phyloP scores from a whole-genome alignment of 2,113 vertebrate species.

The Ancistrus triradiatus region DNA sequence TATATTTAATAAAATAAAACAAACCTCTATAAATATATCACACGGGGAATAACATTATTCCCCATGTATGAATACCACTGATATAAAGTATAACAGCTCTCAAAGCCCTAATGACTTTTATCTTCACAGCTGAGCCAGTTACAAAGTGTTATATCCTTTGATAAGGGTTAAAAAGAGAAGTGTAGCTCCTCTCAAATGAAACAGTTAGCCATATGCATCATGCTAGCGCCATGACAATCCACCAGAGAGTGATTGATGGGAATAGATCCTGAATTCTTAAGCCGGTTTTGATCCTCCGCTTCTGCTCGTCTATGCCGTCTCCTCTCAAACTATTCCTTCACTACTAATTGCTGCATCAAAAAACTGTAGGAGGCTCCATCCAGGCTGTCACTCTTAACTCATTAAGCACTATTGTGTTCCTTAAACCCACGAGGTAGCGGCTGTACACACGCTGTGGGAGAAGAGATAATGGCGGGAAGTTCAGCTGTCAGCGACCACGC shows the following conservation, averaged over 20 bases:
- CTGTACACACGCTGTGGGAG: slow-evolving; percentile 8
- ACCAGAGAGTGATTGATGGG: slow-evolving; percentile 10
- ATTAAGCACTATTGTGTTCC: slow-evolving; percentile 27
- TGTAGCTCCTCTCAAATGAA: slow-evolving; percentile 12
- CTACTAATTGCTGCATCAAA: neutral
- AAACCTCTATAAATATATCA: no score
- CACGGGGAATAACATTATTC: no score
- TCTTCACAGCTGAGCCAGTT: neutral
- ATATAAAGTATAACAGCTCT: slow-evolving; percentile 12
- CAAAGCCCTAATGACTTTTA: slow-evolving; percentile 19
- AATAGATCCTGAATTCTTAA: slow-evolving; percentile 19
- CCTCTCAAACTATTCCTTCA: slow-evolving; percentile 6
- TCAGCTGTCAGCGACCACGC: slow-evolving; percentile 16
- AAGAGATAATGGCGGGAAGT: slow-evolving; percentile 10
- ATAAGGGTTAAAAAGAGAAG: slow-evolving; percentile 20
- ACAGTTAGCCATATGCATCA: slow-evolving; percentile 20
- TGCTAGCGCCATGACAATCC: neutral
- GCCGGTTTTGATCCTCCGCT: neutral
- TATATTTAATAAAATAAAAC: no score
- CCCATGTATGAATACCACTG: neutral
- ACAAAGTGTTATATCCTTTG: slow-evolving; percentile 24
- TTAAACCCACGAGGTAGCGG: slow-evolving; percentile 1
- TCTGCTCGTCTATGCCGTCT: neutral
- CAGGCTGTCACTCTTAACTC: slow-evolving; percentile 14
- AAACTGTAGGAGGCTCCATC: slow-evolving; percentile 4